Evolutionary conservation across 2,797 vertebrate genomes (phyloP).

Genomic region (Synanceia verrucosa): DNA sequence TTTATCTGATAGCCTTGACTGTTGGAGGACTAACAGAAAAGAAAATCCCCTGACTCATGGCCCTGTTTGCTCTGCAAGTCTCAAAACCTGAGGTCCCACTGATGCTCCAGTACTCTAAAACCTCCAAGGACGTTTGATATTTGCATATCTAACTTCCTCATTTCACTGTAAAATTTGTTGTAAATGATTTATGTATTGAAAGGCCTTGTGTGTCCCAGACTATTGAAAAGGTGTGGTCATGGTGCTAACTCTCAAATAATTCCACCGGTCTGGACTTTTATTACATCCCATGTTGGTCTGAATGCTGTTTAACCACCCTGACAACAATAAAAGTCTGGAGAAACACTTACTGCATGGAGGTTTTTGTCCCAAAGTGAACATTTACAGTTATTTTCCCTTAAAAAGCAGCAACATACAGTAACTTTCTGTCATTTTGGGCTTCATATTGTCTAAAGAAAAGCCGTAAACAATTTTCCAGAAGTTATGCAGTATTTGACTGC

Average conservation of each 20-base stretch:
- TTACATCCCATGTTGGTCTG: no score
- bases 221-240: background rate
- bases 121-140: background rate
- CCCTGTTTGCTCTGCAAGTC: background rate
- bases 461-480: background rate
- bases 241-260: background rate
- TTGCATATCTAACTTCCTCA: slow-evolving; percentile 19
- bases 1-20: slow-evolving; percentile 12
- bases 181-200: background rate
- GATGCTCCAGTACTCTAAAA: background rate
- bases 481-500: slow-evolving; percentile 8
- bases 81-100: background rate
- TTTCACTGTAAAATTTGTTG: background rate
- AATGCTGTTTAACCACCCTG: background rate
- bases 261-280: background rate
- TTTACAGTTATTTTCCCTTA: background rate
- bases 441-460: background rate
- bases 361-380: background rate
- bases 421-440: background rate
- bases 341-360: background rate
- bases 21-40: slow-evolving; percentile 27
- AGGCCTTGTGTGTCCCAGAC: background rate
- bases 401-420: background rate
- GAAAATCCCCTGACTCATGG: background rate
- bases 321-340: background rate